Evolutionary conservation across 2,888 invertebrate species (phyloP), one percentile per base, ranked within the genome.

Genomic region (Stenichneumon culpator): DNA sequence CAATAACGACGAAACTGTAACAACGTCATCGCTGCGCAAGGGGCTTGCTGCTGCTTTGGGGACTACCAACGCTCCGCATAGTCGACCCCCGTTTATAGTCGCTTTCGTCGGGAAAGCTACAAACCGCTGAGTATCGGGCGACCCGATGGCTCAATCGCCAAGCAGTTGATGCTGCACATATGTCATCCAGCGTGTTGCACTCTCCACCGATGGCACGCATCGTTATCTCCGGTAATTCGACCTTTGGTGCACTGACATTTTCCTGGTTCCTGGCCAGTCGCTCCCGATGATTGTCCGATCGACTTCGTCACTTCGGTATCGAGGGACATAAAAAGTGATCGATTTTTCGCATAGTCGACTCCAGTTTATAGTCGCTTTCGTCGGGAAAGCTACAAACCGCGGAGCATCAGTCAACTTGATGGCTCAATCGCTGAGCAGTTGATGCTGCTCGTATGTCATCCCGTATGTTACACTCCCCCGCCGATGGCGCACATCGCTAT

Each of bases 1-100:
- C 69, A 70, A 72, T 80, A 75, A 82, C 82, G 72, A 77, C 72
- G 77, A 77, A 79, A 82, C 75, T 74, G 80, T 75, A 82, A 82
- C 82, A 82, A 82, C 82, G 70, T 83, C 80, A 84, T 79, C 84
- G 44, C 47, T 68, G 60, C 44, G 57, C 25, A 39, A 57, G 63
- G 69, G 70, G 72, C 52, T 44, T 22, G 28, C n/a, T 47, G 50
- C 52, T 67, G 54, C 57, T 47, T 44, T 19, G 28, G 50, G n/a
- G 19, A 14, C 11, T n/a, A 4, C 39, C 57, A n/a, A 16, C 68
- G n/a, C n/a, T 54, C 28, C 14, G 9, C 52, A 44, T 7, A n/a
- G 28, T 54, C 44, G 47, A 4, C 63, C 32, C 19, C 16, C 39
- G 65, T 79, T 79, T 80, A 65, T 79, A 65, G 67, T 60, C 19